phyloP scores from a whole-genome alignment of 2,113 vertebrate genomes.

The Catharus bicknelli region DNA sequence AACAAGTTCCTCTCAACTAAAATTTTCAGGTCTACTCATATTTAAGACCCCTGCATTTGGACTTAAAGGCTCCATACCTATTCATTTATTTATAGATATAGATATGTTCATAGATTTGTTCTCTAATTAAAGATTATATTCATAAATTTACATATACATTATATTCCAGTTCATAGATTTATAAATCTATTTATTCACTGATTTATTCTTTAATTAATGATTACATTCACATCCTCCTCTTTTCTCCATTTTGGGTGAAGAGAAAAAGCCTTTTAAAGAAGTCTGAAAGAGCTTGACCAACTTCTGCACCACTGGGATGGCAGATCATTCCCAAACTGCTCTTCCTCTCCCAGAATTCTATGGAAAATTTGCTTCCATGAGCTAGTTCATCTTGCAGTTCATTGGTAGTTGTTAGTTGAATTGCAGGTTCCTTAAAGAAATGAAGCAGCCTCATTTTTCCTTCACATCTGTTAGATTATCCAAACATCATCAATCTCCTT shows the following conservation, averaged over 20 bases:
- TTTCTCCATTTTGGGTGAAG: not conserved
- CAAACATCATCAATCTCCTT: not conserved
- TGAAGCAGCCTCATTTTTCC: not conserved
- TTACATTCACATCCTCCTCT: not conserved
- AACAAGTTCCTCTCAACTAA: not conserved
- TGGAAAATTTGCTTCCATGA: not conserved
- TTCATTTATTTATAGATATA: accelerated
- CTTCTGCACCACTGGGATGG: not conserved
- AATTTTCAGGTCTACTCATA: not conserved
- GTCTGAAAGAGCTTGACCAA: not conserved
- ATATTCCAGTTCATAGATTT: accelerated
- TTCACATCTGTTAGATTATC: not conserved
- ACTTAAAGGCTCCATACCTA: not conserved
- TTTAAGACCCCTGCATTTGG: not conserved
- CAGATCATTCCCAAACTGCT: not conserved
- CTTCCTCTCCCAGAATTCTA: not conserved
- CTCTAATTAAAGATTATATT: not conserved
- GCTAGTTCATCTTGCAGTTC: not conserved
- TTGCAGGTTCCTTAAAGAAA: not conserved
- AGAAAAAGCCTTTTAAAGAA: not conserved
- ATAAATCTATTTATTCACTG: not conserved
- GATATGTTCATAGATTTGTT: not conserved
- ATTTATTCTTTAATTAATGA: not conserved
- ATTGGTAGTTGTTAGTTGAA: not conserved
- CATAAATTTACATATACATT: not conserved